Evolutionary conservation across 2,113 vertebrate genomes (phyloP), one percentile per base, ranked within the genome.

Genomic region (Pterocles orientalis): DNA sequence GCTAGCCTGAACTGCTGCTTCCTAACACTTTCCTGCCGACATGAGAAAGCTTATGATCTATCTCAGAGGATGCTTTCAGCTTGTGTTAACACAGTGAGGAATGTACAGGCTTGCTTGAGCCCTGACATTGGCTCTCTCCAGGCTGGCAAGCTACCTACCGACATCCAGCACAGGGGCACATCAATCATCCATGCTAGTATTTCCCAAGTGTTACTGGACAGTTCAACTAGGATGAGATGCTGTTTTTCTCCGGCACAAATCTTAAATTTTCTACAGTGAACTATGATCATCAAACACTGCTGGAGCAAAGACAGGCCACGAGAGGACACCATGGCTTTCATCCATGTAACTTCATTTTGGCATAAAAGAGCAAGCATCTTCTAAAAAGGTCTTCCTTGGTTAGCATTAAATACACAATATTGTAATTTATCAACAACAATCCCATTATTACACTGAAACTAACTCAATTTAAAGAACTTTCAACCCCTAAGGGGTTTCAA

Each of bases 351-450:
- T 71, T 84, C 33, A 36, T 53, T 87, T 53, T 24, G 39, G 17
- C 41, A 61, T 36, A 41, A 61, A 82, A 69, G 34, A 60, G 43
- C 2, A 2, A 48, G 31, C 26, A 31, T 56, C 60, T 62, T 86
- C 66, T 68, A 58, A 81, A 72, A 84, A 65, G 21, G 41, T 89
- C 26, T 41, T 72, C 21, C 50, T 66, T 65, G 53, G 39, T 36
- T 69, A 82, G 50, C 33, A 76, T 41, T 33, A 92, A 94, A 80
- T 57, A 86, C 1, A 12, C 21, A 69, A 18, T 51, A 60, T 33
- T 64, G 57, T 48, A 51, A 88, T 82, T 94, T 92, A 90, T 68
- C 77, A 88, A 43, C 47, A 93, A 64, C 47, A 92, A 83, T 71
- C 29, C 76, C 28, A 65, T 91, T 88, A 90, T 69, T 72, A 84